phyloP scores from a whole-genome alignment of 2,888 invertebrate species.

The Harpalus rufipes region DNA sequence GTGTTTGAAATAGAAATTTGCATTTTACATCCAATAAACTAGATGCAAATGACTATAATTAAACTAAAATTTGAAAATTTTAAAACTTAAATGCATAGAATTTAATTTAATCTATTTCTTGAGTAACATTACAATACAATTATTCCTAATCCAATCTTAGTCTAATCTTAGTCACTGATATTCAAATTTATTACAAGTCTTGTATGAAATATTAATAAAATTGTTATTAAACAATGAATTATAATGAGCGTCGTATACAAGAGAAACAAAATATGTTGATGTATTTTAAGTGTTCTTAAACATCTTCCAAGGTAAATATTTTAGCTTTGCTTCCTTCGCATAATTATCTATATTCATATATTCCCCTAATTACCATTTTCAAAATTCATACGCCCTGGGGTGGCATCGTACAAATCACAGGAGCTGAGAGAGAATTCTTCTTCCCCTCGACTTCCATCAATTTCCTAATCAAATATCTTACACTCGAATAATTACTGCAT shows the following conservation, averaged over 20 bases:
- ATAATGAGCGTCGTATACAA: not conserved
- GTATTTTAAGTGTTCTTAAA: not conserved
- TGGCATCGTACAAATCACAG: slow-evolving; percentile 9
- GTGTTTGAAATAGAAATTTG: too few relatives aligned
- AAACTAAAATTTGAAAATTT: too few relatives aligned
- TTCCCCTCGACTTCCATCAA: slow-evolving; percentile 72
- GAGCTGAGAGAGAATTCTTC: slow-evolving; percentile 29
- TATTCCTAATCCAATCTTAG: not conserved
- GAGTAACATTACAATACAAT: too few relatives aligned
- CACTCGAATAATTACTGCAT: slow-evolving; percentile 70
- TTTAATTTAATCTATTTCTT: too few relatives aligned
- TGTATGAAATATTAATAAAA: not conserved
- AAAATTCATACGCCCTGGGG: not conserved
- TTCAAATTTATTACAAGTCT: not conserved
- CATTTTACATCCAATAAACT: too few relatives aligned
- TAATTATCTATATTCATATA: slow-evolving; percentile 15
- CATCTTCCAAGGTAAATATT: not conserved
- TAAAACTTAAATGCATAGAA: too few relatives aligned
- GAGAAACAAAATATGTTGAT: not conserved
- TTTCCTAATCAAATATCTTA: slow-evolving; percentile 75
- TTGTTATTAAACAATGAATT: not conserved
- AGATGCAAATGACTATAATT: too few relatives aligned
- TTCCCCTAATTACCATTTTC: slow-evolving; percentile 32
- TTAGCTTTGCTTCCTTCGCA: not conserved
- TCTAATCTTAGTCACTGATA: not conserved